These are phyloP conservation scores for Platichthys flesus DNA, from an alignment of 2,113 vertebrate species.

Conservation along the genomic window DNA sequence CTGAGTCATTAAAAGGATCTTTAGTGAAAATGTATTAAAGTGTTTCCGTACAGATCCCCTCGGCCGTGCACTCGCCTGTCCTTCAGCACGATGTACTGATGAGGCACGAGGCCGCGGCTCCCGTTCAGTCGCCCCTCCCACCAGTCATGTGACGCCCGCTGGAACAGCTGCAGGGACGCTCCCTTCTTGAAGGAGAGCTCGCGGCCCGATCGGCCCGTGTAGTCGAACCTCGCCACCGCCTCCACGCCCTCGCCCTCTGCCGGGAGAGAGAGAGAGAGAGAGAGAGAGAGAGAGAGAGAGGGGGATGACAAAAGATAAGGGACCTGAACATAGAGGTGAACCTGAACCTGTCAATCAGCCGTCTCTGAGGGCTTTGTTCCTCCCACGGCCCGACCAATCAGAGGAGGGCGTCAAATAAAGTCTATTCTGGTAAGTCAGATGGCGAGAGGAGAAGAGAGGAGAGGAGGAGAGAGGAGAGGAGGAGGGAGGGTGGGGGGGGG, in stretches of 20 bases:
- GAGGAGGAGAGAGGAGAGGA: slow-evolving; percentile 23
- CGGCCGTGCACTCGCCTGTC: slow-evolving; percentile 88
- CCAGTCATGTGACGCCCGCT: slow-evolving; percentile 98
- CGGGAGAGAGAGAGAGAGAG: slow-evolving; percentile 1
- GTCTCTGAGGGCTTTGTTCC: slow-evolving; percentile 37
- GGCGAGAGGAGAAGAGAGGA: slow-evolving; percentile 21
- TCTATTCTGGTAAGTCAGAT: slow-evolving; percentile 43
- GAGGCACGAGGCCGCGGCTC: slow-evolving; percentile 92
- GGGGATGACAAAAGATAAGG: slow-evolving; percentile 27
- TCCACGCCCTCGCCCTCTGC: slow-evolving; percentile 94
- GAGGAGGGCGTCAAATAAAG: slow-evolving; percentile 13
- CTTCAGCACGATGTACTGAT: slow-evolving; percentile 97
- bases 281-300: too few relatives aligned
- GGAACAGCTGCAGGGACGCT: slow-evolving; percentile 92
- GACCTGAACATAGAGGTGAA: slow-evolving; percentile 40
- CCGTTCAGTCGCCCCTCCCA: slow-evolving; percentile 97
- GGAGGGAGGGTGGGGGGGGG: neutral
- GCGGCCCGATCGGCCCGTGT: slow-evolving; percentile 91
- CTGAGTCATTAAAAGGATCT: neutral
- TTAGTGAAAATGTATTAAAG: neutral
- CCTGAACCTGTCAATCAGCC: slow-evolving; percentile 57
- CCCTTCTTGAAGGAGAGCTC: slow-evolving; percentile 99
- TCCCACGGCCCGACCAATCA: slow-evolving; percentile 47
- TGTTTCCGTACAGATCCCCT: neutral
- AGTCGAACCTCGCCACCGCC: slow-evolving; percentile 98